These are phyloP conservation scores for Eupithecia subfuscata DNA, from an alignment of 2,888 invertebrate species.

Conservation along the genomic window DNA sequence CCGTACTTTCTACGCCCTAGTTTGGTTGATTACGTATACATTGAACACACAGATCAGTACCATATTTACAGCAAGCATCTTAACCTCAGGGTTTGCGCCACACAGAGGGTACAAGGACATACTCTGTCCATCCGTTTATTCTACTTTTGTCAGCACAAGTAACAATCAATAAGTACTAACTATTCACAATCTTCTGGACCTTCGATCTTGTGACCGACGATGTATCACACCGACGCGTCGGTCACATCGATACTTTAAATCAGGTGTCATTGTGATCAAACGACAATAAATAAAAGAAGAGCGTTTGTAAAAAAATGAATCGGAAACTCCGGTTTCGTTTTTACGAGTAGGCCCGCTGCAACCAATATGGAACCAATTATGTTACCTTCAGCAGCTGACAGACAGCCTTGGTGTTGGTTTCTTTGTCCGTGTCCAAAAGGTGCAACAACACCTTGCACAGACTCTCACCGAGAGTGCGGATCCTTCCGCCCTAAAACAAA, in stretches of 20 bases:
- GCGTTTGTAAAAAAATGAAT: too few species aligned
- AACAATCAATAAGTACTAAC: too few species aligned
- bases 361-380: too few species aligned
- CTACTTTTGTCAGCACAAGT: neutral
- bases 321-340: too few species aligned
- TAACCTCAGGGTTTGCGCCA: neutral
- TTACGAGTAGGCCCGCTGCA: too few species aligned
- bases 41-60: neutral
- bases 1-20: neutral
- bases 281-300: too few species aligned
- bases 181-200: too few species aligned
- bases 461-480: constrained; percentile 84
- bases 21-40: neutral
- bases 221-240: too few species aligned
- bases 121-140: neutral
- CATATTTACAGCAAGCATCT: neutral
- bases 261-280: too few species aligned
- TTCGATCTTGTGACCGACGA: too few species aligned
- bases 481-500: constrained; percentile 71
- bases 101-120: neutral
- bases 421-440: constrained; percentile 86
- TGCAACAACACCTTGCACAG: constrained; percentile 88
- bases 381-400: constrained; percentile 92
- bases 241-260: too few species aligned
- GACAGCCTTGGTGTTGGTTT: constrained; percentile 91